Base-by-base conservation (phyloP, 2,888 invertebrate genomes). In the Mythimna ferrago region DNA sequence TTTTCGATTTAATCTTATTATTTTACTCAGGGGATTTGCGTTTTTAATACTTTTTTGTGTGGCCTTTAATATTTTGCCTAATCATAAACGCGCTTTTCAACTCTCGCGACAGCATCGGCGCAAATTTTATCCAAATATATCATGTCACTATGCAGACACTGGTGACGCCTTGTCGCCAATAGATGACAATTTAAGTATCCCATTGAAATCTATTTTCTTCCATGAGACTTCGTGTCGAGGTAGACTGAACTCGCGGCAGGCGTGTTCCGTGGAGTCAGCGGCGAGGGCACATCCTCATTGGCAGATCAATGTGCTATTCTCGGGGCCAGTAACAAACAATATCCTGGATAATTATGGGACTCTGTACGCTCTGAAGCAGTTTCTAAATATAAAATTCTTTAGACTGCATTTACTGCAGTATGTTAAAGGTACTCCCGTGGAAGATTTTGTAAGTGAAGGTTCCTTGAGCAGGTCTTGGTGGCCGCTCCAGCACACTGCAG, bases 201-300 rank as follows among this genome's bases (percentile, higher is more conserved):
- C 77, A 10, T 21, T 73, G 51, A 73, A 78, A 35, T 96, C 97
- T 54, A 97, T 97, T 80, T 97, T 97, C 87, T 97, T 97, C 86
- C 97, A 97, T 82, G 97, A 97, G 87, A 97, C 97, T 0, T 97
- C 97, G 0, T 97, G 97, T 85, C 94, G 92, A 6, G 93, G 94
- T 11, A 81, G 88, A 1, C 87, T 97, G 44, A 95, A 93, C 26
- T 82, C 85, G 1, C 80, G 87, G n/a, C 85, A 86, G 67, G 88
- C 88, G 0, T 89, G 88, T 44, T 75, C 85, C 1, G 71, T 89
- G 7, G 88, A 89, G 66, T 82, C 89, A 0, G 88, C 88, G 0
- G 87, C 88, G 0, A 85, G 83, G 63, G 60, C 81, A 0, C 86
- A 89, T 11, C 84, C 84, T 0, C n/a, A 76, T 5, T 71, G 94